These are phyloP conservation scores for Ptychobarbus kaznakovi DNA, from an alignment of 2,797 vertebrate genomes.

Conservation along the genomic window DNA sequence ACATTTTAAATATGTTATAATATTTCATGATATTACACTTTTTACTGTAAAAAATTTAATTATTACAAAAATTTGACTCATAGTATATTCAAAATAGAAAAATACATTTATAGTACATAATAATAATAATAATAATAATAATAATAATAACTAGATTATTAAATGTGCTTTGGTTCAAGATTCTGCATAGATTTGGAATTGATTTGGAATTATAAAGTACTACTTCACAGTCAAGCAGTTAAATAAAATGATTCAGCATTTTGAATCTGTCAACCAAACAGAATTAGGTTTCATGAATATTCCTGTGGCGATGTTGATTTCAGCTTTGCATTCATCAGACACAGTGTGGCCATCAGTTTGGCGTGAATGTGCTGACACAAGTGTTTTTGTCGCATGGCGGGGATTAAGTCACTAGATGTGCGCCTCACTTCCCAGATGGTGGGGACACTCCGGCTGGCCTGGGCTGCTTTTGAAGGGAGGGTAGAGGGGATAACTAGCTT, in stretches of 20 bases:
- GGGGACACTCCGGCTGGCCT: conserved; percentile 21
- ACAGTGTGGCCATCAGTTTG: conserved; percentile 1
- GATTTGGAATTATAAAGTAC: neutral
- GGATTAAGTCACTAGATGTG: conserved; percentile 47
- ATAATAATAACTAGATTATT: neutral
- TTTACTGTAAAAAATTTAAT: neutral
- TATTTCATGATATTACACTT: neutral
- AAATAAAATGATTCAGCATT: neutral
- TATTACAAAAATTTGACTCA: no score
- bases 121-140: neutral
- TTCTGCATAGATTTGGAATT: neutral
- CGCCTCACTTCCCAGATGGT: conserved; percentile 50
- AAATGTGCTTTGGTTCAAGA: neutral
- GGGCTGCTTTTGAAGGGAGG: conserved; percentile 27
- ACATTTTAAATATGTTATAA: neutral
- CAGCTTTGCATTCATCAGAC: conserved; percentile 28
- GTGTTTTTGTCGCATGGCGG: conserved; percentile 23
- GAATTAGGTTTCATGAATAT: neutral
- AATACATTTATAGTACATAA: neutral
- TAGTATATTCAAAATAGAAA: neutral
- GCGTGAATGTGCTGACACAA: conserved; percentile 37
- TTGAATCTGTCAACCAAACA: neutral
- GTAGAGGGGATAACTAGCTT: conserved; percentile 64
- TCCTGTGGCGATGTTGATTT: conserved; percentile 12
- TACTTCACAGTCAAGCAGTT: neutral